phyloP scores from a whole-genome alignment of 2,797 vertebrate species.

The Enoplosus armatus region DNA sequence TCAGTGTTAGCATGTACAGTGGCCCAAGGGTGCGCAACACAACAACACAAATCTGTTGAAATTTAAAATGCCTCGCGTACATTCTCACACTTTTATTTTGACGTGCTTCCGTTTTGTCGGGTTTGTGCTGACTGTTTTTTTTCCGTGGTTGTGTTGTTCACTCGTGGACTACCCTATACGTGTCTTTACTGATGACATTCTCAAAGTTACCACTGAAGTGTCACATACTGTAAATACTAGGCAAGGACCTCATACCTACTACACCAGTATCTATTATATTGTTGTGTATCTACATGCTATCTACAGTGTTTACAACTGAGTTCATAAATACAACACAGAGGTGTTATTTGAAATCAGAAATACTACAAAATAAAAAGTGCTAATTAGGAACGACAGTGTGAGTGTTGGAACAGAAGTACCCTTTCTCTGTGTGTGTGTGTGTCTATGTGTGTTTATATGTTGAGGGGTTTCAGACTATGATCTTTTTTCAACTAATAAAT shows the following conservation, averaged over 20 bases:
- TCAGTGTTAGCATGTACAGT: conserved; percentile 26
- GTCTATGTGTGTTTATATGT: neutral
- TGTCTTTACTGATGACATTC: conserved; percentile 23
- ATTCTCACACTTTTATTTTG: neutral
- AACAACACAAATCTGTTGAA: neutral
- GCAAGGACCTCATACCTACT: conserved; percentile 38
- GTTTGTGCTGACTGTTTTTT: neutral
- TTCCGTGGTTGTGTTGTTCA: conserved; percentile 29
- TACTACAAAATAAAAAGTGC: conserved; percentile 38
- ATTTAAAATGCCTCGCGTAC: neutral
- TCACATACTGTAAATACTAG: conserved; percentile 38
- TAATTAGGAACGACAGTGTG: conserved; percentile 14
- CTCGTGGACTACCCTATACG: neutral
- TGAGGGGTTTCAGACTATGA: neutral
- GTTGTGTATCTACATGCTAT: conserved; percentile 59
- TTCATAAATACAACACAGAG: conserved; percentile 13
- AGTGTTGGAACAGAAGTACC: conserved; percentile 1
- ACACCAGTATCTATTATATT: conserved; percentile 30
- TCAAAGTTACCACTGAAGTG: conserved; percentile 14
- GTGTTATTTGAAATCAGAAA: conserved; percentile 10
- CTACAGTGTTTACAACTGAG: conserved; percentile 47
- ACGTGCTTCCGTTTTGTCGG: neutral
- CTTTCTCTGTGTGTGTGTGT: conserved; percentile 3
- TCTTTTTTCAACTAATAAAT: neutral
- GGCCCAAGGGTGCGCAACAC: conserved; percentile 12